Conservation (phyloP, 2,888 invertebrate species). For the Dryobotodes eremita region DNA sequence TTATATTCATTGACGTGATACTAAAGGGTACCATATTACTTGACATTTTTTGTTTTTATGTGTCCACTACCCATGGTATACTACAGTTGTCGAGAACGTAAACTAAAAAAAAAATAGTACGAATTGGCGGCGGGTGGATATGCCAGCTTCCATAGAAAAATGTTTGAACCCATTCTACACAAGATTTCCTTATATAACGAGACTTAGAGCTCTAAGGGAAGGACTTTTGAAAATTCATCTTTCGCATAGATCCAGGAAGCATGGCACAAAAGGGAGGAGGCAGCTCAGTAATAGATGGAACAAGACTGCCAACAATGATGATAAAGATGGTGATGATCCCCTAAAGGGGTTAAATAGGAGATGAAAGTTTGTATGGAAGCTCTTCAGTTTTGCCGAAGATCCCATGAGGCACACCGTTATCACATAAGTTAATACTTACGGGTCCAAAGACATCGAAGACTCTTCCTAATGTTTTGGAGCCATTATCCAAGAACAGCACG, state of each 20-base stretch:
- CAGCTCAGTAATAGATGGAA: not conserved
- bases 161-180: not conserved
- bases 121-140: too few relatives aligned
- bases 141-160: too few relatives aligned
- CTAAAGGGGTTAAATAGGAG: not conserved
- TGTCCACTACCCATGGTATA: too few relatives aligned
- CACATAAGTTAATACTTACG: slow-evolving; percentile 74
- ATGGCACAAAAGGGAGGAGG: not conserved
- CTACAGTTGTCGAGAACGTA: too few relatives aligned
- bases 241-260: not conserved
- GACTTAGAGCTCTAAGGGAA: not conserved
- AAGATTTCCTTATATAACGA: not conserved
- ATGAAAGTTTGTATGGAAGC: not conserved
- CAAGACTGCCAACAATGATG: not conserved
- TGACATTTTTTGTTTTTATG: too few relatives aligned
- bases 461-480: slow-evolving; percentile 93
- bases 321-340: not conserved
- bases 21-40: too few relatives aligned
- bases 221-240: not conserved
- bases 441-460: slow-evolving; percentile 98
- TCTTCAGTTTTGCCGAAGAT: not conserved
- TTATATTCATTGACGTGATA: not conserved
- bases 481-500: slow-evolving; percentile 95
- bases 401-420: not conserved
- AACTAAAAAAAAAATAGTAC: too few relatives aligned